Conservation (phyloP, 2,888 invertebrate genomes). For the Sialis lutaria region DNA sequence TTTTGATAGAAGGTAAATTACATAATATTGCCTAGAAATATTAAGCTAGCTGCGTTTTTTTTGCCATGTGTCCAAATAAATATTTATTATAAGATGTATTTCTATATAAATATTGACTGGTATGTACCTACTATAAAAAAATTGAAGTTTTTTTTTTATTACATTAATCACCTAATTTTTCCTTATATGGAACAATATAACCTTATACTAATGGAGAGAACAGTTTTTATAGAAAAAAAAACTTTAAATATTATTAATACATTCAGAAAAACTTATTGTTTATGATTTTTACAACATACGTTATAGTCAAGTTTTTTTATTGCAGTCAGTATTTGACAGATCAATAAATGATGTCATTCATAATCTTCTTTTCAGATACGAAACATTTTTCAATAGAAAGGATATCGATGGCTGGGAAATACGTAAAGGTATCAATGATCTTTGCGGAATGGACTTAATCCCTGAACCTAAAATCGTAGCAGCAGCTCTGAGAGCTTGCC, state of each 20-base stretch:
- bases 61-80: neutral
- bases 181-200: too few species aligned
- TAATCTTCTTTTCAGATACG: conserved; percentile 37
- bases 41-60: neutral
- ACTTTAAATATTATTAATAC: neutral
- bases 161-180: neutral
- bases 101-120: neutral
- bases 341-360: neutral
- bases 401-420: conserved; percentile 93
- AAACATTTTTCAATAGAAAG: conserved; percentile 64
- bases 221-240: neutral
- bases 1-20: conserved; percentile 55
- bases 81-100: neutral
- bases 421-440: conserved; percentile 78
- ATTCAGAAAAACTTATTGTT: neutral
- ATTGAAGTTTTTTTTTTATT: neutral
- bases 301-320: too few species aligned
- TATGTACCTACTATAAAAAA: neutral
- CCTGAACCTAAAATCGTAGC: conserved; percentile 82
- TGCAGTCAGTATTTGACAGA: neutral
- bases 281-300: too few species aligned
- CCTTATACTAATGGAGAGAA: neutral
- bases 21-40: conserved; percentile 29
- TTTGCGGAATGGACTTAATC: conserved; percentile 77
- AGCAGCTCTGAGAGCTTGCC: conserved; percentile 78